phyloP scores from a whole-genome alignment of 2,797 vertebrate species.

The Sebastolobus altivelis region DNA sequence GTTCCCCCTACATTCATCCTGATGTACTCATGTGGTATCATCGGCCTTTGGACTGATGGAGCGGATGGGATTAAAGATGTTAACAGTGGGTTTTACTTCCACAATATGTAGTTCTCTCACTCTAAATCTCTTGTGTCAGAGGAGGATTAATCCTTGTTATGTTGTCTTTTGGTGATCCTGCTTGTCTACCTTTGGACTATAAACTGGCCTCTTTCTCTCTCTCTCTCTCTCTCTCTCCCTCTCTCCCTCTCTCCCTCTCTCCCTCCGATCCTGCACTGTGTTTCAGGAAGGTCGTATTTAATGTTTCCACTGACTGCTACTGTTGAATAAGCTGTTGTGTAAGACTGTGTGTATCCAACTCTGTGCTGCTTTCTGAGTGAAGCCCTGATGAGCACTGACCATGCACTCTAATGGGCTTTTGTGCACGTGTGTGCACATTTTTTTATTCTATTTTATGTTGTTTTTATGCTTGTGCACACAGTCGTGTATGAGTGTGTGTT shows the following conservation, averaged over 20 bases:
- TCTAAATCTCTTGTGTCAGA: conserved; percentile 14
- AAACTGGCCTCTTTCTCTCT: neutral
- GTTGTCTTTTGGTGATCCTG: neutral
- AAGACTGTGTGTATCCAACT: conserved; percentile 17
- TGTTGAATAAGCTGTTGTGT: conserved; percentile 54
- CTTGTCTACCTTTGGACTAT: conserved; percentile 22
- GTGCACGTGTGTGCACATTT: neutral
- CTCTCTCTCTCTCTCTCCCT: neutral
- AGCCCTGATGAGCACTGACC: conserved; percentile 17
- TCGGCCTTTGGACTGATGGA: too few relatives aligned
- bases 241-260: neutral
- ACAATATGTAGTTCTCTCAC: neutral
- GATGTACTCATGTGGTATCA: too few relatives aligned
- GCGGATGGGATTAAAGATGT: conserved; percentile 5
- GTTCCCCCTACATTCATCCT: too few relatives aligned
- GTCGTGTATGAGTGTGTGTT: conserved; percentile 11
- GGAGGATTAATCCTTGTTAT: conserved; percentile 19
- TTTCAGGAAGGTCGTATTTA: conserved; percentile 30
- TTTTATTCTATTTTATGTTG: neutral
- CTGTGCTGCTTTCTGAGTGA: conserved; percentile 25
- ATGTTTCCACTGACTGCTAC: conserved; percentile 28
- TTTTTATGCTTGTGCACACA: conserved; percentile 15
- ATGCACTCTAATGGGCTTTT: conserved; percentile 5
- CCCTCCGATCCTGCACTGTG: neutral
- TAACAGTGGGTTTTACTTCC: neutral